Conservation (phyloP, 1,140 invertebrate genomes). For the Lepidurus arcticus region DNA sequence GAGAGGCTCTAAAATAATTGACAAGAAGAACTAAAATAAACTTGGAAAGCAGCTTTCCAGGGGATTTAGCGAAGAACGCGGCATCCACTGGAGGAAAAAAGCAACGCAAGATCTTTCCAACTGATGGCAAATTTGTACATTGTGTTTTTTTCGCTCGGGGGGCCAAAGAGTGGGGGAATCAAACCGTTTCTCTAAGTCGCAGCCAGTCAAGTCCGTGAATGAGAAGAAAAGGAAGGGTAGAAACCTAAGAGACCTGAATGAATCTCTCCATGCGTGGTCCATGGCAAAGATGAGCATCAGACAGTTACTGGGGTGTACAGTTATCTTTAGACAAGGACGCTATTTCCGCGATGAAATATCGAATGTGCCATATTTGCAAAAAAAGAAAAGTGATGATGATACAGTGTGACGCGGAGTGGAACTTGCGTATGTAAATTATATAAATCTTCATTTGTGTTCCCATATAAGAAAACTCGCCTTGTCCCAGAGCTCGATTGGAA, state of each 20-base stretch:
- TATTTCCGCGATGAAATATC: not conserved
- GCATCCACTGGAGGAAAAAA: not conserved
- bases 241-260: slow-evolving; percentile 11
- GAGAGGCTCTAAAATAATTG: not conserved
- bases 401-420: not conserved
- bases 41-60: too few relatives aligned
- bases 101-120: not conserved
- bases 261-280: not conserved
- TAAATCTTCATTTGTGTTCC: not conserved
- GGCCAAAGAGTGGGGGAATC: slow-evolving; percentile 1
- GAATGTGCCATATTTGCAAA: slow-evolving; percentile 19
- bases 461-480: not conserved
- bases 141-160: not conserved
- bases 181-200: slow-evolving; percentile 10
- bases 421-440: slow-evolving; percentile 15
- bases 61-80: too few relatives aligned
- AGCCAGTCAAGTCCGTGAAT: not conserved
- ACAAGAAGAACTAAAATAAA: not conserved
- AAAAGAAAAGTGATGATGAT: not conserved
- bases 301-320: not conserved
- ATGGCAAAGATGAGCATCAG: not conserved
- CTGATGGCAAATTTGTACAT: not conserved
- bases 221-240: not conserved
- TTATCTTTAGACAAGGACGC: not conserved
- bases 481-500: not conserved